A percentile compares a stretch with the other conserved stretches of the same genome.
These are phyloP conservation scores for Dipodomys merriami DNA, from an alignment of 2,113 vertebrate genomes.

Conservation along the genomic window DNA sequence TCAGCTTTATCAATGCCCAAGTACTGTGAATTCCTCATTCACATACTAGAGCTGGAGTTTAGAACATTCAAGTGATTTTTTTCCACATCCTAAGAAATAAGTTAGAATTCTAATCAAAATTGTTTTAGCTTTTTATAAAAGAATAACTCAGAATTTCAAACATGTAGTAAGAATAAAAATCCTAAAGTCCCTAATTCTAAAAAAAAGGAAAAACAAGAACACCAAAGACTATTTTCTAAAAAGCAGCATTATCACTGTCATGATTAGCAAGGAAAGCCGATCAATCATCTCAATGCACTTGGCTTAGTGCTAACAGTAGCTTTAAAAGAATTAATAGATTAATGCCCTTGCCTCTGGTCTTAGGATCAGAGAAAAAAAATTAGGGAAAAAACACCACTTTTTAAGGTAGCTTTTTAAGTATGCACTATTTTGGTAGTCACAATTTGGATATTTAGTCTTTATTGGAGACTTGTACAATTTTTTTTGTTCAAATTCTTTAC, in stretches of 20 bases:
- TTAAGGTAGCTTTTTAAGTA: not conserved
- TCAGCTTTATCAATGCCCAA: not conserved
- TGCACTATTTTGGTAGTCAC: not conserved
- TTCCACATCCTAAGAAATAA: not conserved
- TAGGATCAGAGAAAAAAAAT: slow-evolving; percentile 1
- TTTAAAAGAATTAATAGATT: slow-evolving; percentile 55
- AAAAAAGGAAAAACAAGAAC: not conserved
- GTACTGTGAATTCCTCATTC: not conserved
- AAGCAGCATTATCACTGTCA: not conserved
- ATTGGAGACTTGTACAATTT: not conserved
- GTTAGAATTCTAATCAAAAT: not conserved
- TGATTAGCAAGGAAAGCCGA: slow-evolving; percentile 6
- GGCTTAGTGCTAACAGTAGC: not conserved
- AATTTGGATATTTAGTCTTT: slow-evolving; percentile 26
- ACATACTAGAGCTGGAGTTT: not conserved
- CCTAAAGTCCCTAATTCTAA: not conserved
- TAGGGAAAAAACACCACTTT: not conserved
- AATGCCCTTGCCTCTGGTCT: slow-evolving; percentile 4
- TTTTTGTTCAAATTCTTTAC: not conserved
- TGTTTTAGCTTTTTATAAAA: not conserved
- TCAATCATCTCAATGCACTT: not conserved
- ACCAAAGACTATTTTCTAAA: slow-evolving; percentile 25
- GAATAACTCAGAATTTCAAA: slow-evolving; percentile 6
- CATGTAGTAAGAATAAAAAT: not conserved
- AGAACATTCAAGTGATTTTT: not conserved